These are phyloP conservation scores for Scaptomyza polygonia DNA, from an alignment of 2,888 invertebrate genomes.

Conservation along the genomic window DNA sequence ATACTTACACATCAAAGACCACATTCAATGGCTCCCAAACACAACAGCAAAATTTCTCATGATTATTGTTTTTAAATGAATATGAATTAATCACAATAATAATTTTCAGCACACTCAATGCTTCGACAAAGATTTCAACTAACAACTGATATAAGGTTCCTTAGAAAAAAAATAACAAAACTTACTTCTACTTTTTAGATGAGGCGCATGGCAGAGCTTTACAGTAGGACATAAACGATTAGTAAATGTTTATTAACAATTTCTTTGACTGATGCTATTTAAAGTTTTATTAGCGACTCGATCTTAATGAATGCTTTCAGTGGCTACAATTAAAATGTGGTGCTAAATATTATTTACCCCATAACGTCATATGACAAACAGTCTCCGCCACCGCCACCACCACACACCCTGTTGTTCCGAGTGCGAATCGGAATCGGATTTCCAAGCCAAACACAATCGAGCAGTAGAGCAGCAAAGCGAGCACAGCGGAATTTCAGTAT, in stretches of 20 bases:
- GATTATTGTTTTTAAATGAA: slow-evolving; percentile 3
- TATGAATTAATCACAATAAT: background rate
- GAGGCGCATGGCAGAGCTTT: slow-evolving; percentile 10
- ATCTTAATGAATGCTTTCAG: slow-evolving; percentile 62
- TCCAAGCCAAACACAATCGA: slow-evolving; percentile 28
- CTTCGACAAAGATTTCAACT: slow-evolving; percentile 23
- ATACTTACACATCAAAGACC: slow-evolving; percentile 20
- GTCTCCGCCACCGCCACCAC: background rate
- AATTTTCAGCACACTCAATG: background rate
- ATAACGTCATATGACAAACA: slow-evolving; percentile 72
- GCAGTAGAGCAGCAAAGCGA: slow-evolving; percentile 8
- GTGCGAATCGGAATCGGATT: slow-evolving; percentile 37
- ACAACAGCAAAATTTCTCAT: background rate
- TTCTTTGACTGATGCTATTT: slow-evolving; percentile 48
- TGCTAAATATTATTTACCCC: slow-evolving; percentile 51
- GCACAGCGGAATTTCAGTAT: slow-evolving; percentile 15
- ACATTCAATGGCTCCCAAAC: background rate
- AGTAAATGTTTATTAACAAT: slow-evolving; percentile 25
- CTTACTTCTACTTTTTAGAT: too few species aligned
- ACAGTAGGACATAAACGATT: slow-evolving; percentile 9
- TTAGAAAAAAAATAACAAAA: background rate
- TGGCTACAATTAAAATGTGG: slow-evolving; percentile 48
- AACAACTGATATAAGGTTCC: background rate
- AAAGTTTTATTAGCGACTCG: slow-evolving; percentile 55
- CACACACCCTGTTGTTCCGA: too few species aligned